A percentile compares a stretch with the other conserved stretches of the same genome.
Conservation (phyloP, 2,888 invertebrate genomes). For the Volucella bombylans region DNA sequence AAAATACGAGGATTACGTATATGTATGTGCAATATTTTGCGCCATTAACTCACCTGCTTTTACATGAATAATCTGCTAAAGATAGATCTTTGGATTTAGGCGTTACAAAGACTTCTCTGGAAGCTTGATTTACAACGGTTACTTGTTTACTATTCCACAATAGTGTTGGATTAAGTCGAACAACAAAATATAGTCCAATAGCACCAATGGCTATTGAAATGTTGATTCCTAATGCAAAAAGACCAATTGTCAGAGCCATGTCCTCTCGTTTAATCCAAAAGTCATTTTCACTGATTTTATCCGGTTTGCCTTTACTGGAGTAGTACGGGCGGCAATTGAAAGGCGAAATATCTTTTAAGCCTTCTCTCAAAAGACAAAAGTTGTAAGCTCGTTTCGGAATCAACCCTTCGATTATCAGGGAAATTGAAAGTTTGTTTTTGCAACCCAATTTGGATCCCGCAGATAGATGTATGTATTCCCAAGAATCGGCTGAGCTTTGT, state of each 20-base stretch:
- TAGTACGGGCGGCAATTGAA: slow-evolving; percentile 77
- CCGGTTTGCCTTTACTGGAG: not conserved
- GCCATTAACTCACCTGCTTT: slow-evolving; percentile 26
- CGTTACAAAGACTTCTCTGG: slow-evolving; percentile 73
- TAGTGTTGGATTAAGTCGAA: slow-evolving; percentile 75
- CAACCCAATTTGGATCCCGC: slow-evolving; percentile 40
- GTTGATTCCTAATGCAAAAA: slow-evolving; percentile 73
- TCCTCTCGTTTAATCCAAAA: slow-evolving; percentile 76
- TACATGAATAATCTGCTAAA: slow-evolving; percentile 2
- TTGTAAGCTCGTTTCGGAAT: slow-evolving; percentile 68
- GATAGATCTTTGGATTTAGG: slow-evolving; percentile 50
- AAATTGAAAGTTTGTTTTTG: slow-evolving; percentile 39
- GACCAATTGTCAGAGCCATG: slow-evolving; percentile 65
- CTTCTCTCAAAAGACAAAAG: slow-evolving; percentile 76
- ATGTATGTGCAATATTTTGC: no score
- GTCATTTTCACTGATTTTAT: not conserved
- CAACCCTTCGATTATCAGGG: slow-evolving; percentile 49
- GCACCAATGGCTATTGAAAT: slow-evolving; percentile 74
- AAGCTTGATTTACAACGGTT: slow-evolving; percentile 48
- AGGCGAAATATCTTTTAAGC: slow-evolving; percentile 71
- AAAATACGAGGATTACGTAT: not conserved
- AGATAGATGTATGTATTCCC: slow-evolving; percentile 1
- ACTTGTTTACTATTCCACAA: slow-evolving; percentile 75
- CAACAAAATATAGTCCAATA: slow-evolving; percentile 62
- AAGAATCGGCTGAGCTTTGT: slow-evolving; percentile 5